These are phyloP conservation scores for Protobothrops flavoviridis DNA, from an alignment of 2,113 vertebrate genomes.

Conservation along the genomic window DNA sequence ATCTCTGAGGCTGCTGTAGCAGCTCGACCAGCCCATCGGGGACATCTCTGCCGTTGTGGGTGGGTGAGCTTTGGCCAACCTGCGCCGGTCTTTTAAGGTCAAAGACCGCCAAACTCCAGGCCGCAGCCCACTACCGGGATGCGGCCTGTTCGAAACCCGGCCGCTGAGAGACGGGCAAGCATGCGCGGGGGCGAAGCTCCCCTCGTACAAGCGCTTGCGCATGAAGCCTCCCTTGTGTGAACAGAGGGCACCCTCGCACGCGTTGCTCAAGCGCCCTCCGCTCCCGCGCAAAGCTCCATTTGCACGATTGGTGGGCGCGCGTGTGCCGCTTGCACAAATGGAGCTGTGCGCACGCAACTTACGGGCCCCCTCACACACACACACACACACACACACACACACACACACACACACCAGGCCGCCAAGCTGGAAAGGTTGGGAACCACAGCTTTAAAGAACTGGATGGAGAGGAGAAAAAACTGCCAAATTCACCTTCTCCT, in stretches of 20 bases:
- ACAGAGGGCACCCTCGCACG: too few species aligned
- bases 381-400: too few species aligned
- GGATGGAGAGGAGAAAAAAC: not conserved
- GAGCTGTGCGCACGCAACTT: not conserved
- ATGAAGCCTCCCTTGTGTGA: too few species aligned
- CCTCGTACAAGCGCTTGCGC: too few species aligned
- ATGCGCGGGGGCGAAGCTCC: too few species aligned
- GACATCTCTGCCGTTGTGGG: not conserved
- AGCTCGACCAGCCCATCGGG: not conserved
- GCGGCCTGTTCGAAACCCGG: too few species aligned
- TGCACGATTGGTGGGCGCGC: accelerated
- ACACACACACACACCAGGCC: too few species aligned
- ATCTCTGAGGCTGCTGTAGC: not conserved
- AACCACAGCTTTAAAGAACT: not conserved
- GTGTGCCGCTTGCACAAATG: too few species aligned
- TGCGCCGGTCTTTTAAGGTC: not conserved
- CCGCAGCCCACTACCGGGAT: too few species aligned
- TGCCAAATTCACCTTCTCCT: not conserved
- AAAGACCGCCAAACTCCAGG: not conserved
- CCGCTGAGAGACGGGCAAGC: not conserved
- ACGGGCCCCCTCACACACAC: not conserved
- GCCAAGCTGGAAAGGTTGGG: not conserved
- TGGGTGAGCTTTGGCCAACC: not conserved
- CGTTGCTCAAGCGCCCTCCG: accelerated
- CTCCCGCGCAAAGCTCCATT: not conserved